Conservation (phyloP, 2,888 invertebrate genomes). For the Carterocephalus palaemon region DNA sequence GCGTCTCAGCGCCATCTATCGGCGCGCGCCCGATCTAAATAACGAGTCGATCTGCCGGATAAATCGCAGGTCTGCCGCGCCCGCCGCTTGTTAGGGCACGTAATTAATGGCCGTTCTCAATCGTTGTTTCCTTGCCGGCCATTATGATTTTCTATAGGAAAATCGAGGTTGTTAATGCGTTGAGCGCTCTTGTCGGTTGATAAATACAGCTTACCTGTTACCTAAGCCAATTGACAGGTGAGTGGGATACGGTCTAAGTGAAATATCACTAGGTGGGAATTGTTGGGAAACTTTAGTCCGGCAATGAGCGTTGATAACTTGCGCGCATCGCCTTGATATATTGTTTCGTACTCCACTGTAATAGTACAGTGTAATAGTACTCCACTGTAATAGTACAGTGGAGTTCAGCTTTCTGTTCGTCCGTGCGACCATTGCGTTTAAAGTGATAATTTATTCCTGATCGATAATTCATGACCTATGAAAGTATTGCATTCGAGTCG, state of each 20-base stretch:
- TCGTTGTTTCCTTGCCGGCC: slow-evolving; percentile 47
- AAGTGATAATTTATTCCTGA: slow-evolving; percentile 15
- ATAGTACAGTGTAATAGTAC: not conserved
- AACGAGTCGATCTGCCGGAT: slow-evolving; percentile 66
- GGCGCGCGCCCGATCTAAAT: slow-evolving; percentile 67
- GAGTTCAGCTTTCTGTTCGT: not conserved
- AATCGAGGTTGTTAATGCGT: slow-evolving; percentile 38
- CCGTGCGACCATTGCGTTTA: slow-evolving; percentile 5
- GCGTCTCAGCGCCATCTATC: slow-evolving; percentile 63
- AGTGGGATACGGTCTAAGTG: slow-evolving; percentile 32
- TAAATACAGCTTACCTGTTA: slow-evolving; percentile 36
- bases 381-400: slow-evolving; percentile 1
- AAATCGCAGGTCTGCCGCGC: slow-evolving; percentile 62
- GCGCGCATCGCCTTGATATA: slow-evolving; percentile 18
- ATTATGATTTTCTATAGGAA: slow-evolving; percentile 53
- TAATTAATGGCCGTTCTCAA: slow-evolving; percentile 67
- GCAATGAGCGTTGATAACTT: slow-evolving; percentile 17
- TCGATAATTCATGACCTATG: slow-evolving; percentile 20
- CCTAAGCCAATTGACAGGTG: slow-evolving; percentile 36
- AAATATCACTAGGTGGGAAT: slow-evolving; percentile 22
- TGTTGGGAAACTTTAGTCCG: slow-evolving; percentile 9
- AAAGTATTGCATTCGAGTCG: slow-evolving; percentile 13
- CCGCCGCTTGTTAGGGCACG: slow-evolving; percentile 62
- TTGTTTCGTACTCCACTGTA: not conserved
- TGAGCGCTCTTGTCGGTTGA: slow-evolving; percentile 30